Base-by-base conservation (phyloP, 2,797 vertebrate genomes). In the Neosilurus mollespiculum region DNA sequence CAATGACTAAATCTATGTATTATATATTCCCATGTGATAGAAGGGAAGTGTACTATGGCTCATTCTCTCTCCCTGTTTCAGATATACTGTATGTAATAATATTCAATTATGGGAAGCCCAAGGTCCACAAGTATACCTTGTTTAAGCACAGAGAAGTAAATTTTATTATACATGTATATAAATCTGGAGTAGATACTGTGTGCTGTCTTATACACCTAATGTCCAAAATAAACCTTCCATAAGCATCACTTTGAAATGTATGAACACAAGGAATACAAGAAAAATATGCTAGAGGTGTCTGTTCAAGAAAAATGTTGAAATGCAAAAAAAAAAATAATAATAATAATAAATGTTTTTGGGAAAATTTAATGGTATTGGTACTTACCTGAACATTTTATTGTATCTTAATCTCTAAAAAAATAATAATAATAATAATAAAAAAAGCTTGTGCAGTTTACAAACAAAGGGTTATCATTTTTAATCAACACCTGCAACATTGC, bases 321-420 rank as follows among this genome's bases (percentile, higher is more conserved):
- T 43, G n/a, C 0, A 2, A 22, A 15, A 10, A 10, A 43, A 6
- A 6, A 53, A 72, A 72, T 53, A 16, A 4, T 4, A 43, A 2
- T 2, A 53, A 72, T 53, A 24, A 16, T 22, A 54, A 30, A 54
- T 24, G 26, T 26, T 64, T 65, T 20, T 4, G 24, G 9, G 26
- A 34, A 14, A 11, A 67, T 79, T 61, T 86, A 49, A 77, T 80
- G 71, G 34, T 54, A 54, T 22, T 81, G 75, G 69, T 62, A 77
- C 78, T 56, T 82, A 9, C 62, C 67, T 59, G 54, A 65, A 69
- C 61, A 75, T 75, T 15, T 70, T 30, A 37, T 91, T 89, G 26
- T 88, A 84, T 12, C 80, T 81, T 22, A 83, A 84, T 90, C 92
- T 93, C 92, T 91, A 90, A 89, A 83, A 54, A 69, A 77, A 22